Base-by-base conservation (phyloP, 2,113 vertebrate species). In the Dasyornis broadbenti region DNA sequence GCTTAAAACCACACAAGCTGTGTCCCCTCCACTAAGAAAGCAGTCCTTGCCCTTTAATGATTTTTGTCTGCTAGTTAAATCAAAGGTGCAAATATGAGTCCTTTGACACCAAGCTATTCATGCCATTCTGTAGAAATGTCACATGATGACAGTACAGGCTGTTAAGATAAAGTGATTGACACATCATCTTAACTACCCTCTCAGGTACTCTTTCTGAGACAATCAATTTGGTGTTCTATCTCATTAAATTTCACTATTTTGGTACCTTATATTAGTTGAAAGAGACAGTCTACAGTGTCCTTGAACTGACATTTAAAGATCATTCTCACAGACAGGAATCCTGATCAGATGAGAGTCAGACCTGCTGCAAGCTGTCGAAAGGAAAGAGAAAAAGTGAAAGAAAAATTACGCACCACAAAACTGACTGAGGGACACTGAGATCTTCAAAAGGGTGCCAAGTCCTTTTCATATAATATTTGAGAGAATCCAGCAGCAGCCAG, bases 171-270 rank as follows among this genome's bases (percentile, higher is more conserved):
- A 97, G 70, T 97, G 92, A 92, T 93, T 97, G 96, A 96, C 96
- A 97, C 66, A 89, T 93, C 91, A 92, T 73, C 92, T 76, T 82
- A 97, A 94, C 85, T 97, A 90, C 47, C 20, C 93, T 96, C 89
- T 92, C 86, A 95, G 92, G 83, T 81, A 88, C 76, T 92, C 73
- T 94, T 97, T 97, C 92, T 92, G 88, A 90, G 83, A 94, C 92
- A 95, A 97, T 88, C 89, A 95, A 82, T 95, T 98, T 96, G 78
- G 68, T 91, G 89, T 97, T 97, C 95, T 97, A 60, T 75, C 93
- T 98, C 96, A 97, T 97, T 98, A 97, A 97, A 84, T 94, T 96
- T 94, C 96, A 82, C 85, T 95, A 68, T 92, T 95, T 96, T 95
- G 52, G 73, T 91, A 92, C 64, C 68, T 95, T 90, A 49, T 73